Conservation (phyloP, 2,113 vertebrate genomes). For the Ictalurus punctatus region DNA sequence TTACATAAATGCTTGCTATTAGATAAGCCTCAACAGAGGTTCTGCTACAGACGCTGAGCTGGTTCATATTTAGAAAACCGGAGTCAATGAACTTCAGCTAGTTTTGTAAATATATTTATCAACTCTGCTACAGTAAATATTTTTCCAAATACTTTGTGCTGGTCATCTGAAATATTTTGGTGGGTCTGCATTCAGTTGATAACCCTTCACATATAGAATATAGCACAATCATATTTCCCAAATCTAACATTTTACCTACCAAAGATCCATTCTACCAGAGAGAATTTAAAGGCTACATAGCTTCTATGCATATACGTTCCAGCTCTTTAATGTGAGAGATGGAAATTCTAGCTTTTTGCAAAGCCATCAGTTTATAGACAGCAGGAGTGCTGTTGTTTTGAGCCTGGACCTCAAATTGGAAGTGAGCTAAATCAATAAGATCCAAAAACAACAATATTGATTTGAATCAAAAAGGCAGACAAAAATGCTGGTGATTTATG, state of each 20-base stretch:
- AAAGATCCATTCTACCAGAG: neutral
- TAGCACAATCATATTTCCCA: neutral
- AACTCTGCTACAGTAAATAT: neutral
- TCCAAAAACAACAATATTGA: slow-evolving; percentile 20
- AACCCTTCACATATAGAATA: neutral
- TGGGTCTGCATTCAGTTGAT: neutral
- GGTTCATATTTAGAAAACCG: neutral
- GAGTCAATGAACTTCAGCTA: too few species aligned
- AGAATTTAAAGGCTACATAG: neutral
- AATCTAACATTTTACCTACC: neutral
- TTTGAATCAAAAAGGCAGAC: slow-evolving; percentile 12
- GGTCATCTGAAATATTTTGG: neutral
- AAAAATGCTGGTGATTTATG: slow-evolving; percentile 20
- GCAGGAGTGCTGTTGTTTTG: neutral
- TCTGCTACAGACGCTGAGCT: neutral
- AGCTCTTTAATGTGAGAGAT: neutral
- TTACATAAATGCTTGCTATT: neutral
- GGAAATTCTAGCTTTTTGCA: slow-evolving; percentile 8
- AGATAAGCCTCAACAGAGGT: neutral
- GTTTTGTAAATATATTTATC: neutral
- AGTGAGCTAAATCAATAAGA: slow-evolving; percentile 17
- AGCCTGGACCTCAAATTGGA: neutral
- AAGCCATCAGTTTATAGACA: neutral
- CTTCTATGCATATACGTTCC: neutral
- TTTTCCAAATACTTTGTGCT: neutral